A percentile compares a stretch with the other conserved stretches of the same genome.
Evolutionary conservation across 2,797 vertebrate genomes (phyloP).

Genomic region (Hippoglossus hippoglossus): DNA sequence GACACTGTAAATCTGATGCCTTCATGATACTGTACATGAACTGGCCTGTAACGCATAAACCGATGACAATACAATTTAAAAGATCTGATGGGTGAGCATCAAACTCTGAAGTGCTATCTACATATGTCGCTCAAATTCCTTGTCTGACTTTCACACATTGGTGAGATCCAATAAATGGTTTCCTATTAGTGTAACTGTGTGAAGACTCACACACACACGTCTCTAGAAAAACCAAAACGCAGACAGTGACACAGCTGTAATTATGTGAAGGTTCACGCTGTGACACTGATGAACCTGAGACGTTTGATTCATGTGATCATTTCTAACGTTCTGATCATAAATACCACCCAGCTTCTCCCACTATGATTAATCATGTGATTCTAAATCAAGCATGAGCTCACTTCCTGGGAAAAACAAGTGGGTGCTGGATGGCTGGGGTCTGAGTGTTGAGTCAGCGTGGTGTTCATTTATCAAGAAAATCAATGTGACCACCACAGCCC

Average conservation of each 20-base stretch:
- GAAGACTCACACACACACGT: constrained; percentile 45
- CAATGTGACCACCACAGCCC: constrained; percentile 12
- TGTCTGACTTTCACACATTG: constrained; percentile 46
- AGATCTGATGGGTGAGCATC: constrained; percentile 22
- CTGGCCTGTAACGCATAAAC: neutral
- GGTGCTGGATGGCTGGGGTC: neutral
- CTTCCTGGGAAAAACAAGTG: neutral
- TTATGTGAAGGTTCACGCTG: constrained; percentile 26
- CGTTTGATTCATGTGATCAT: neutral
- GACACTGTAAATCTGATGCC: constrained; percentile 21
- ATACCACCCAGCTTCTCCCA: neutral
- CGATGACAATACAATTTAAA: constrained; percentile 12
- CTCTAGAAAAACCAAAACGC: constrained; percentile 19
- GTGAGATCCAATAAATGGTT: constrained; percentile 55
- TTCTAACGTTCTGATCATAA: neutral
- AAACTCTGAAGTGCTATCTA: neutral
- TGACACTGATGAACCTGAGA: constrained; percentile 5
- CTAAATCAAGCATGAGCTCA: constrained; percentile 11
- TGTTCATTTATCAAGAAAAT: constrained; percentile 24
- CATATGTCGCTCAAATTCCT: constrained; percentile 1
- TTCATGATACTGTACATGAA: constrained; percentile 22
- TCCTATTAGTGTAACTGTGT: constrained; percentile 56
- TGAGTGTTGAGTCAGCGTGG: constrained; percentile 6
- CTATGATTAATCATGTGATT: neutral
- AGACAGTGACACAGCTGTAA: constrained; percentile 35